Evolutionary conservation across 2,797 vertebrate species (phyloP), one percentile per base, ranked within the genome.

Genomic region (Craterocephalus amniculus): DNA sequence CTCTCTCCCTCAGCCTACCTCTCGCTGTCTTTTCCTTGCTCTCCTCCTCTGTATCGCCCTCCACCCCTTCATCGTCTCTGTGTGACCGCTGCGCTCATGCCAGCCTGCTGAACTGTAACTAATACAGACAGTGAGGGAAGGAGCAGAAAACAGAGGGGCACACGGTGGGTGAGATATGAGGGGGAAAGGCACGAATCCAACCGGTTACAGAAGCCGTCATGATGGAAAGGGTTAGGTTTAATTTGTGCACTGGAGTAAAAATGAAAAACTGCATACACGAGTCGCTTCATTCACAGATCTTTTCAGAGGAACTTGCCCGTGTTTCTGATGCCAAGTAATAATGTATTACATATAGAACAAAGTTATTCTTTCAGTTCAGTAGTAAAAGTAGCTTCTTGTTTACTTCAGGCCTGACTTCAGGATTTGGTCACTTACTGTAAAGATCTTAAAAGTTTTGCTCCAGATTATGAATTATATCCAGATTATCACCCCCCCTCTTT

Each of bases 31-130:
- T 62, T 79, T 64, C 62, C 38, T 58, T 55, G 40, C 68, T 68
- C 68, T 77, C 67, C 70, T 83, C 72, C 78, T 81, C 67, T 78
- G 80, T 40, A 49, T 74, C 52, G 7, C 61, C 76, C 74, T 74
- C 67, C 70, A 65, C 52, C 78, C 78, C 79, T 78, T 81, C 75
- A 84, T 85, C 86, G 81, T 85, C 85, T 85, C 85, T 80, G 68
- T 85, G 78, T 88, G 82, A 69, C 74, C 67, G 74, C 75, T 76
- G 78, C 32, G 61, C 80, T 86, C 76, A 81, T 87, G 89, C 89
- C 90, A 91, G 86, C 87, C 67, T 89, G 83, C 65, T 92, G 80
- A 87, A 81, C 88, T 92, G 92, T 89, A 87, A 92, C 86, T 92
- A 92, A 93, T 86, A 83, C 80, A 86, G 81, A 83, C 65, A 62